These are phyloP conservation scores for Ibidorhyncha struthersii DNA, from an alignment of 2,113 vertebrate genomes.

Conservation along the genomic window DNA sequence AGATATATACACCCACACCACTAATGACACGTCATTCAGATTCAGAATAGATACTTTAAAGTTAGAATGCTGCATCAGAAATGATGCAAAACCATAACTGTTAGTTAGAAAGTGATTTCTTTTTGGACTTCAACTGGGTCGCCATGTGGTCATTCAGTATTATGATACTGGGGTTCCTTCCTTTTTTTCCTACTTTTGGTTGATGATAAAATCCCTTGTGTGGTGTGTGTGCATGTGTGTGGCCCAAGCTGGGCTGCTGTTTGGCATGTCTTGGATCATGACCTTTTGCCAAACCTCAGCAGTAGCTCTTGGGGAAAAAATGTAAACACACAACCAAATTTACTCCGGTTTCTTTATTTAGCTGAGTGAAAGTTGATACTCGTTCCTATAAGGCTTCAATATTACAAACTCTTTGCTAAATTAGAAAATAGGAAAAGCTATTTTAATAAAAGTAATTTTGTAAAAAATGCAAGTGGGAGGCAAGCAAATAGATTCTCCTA, in stretches of 20 bases:
- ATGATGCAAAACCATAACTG: slow-evolving; percentile 44
- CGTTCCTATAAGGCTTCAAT: background rate
- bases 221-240: slow-evolving; percentile 33
- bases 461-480: background rate
- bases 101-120: slow-evolving; percentile 30
- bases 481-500: background rate
- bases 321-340: slow-evolving; percentile 59
- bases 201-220: background rate
- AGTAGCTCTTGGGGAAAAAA: slow-evolving; percentile 21
- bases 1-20: slow-evolving; percentile 22
- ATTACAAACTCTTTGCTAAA: background rate
- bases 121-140: background rate
- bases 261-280: slow-evolving; percentile 12
- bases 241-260: slow-evolving; percentile 17
- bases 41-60: slow-evolving; percentile 22
- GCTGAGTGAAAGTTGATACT: background rate
- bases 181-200: background rate
- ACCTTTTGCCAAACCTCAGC: slow-evolving; percentile 69
- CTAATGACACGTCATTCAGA: slow-evolving; percentile 51
- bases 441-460: background rate
- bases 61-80: slow-evolving; percentile 36
- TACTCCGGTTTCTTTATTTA: slow-evolving; percentile 55
- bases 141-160: background rate
- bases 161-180: background rate
- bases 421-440: background rate